These are phyloP conservation scores for Nasonia giraulti DNA, from an alignment of 1,140 invertebrate species.

Conservation along the genomic window DNA sequence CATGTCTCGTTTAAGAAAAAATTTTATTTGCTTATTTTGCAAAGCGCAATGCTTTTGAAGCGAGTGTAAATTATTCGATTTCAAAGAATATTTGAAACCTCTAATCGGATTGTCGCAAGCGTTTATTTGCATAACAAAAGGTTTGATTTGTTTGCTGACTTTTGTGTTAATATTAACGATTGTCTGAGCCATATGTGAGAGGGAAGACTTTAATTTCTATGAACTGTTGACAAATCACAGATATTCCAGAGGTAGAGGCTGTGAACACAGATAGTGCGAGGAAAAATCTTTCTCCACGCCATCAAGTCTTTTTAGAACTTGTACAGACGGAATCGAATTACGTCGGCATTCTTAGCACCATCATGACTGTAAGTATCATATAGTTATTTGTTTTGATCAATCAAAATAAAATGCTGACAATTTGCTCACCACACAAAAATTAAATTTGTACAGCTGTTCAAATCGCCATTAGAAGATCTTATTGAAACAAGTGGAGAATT, in stretches of 20 bases:
- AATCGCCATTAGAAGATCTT: slow-evolving; percentile 90
- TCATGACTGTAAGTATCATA: slow-evolving; percentile 83
- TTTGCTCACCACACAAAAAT: neutral
- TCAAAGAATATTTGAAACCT: no score
- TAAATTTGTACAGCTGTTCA: slow-evolving; percentile 84
- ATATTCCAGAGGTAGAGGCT: slow-evolving; percentile 75
- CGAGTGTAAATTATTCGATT: no score
- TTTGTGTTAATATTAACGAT: neutral
- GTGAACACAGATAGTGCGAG: slow-evolving; percentile 77
- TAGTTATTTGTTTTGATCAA: neutral
- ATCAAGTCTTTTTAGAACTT: slow-evolving; percentile 94
- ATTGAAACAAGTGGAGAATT: slow-evolving; percentile 84
- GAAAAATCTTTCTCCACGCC: slow-evolving; percentile 83
- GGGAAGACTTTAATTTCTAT: slow-evolving; percentile 61
- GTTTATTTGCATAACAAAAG: neutral
- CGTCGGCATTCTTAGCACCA: slow-evolving; percentile 94
- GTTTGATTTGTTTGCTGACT: neutral
- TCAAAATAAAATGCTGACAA: neutral
- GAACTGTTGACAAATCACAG: slow-evolving; percentile 66
- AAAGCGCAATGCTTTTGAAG: no score
- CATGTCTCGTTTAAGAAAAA: neutral
- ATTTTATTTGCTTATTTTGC: no score
- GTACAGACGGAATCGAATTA: slow-evolving; percentile 98
- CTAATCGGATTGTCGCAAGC: neutral
- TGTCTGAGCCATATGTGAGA: slow-evolving; percentile 58